Evolutionary conservation across 2,113 vertebrate genomes (phyloP), one percentile per base, ranked within the genome.

Genomic region (Pionites leucogaster): DNA sequence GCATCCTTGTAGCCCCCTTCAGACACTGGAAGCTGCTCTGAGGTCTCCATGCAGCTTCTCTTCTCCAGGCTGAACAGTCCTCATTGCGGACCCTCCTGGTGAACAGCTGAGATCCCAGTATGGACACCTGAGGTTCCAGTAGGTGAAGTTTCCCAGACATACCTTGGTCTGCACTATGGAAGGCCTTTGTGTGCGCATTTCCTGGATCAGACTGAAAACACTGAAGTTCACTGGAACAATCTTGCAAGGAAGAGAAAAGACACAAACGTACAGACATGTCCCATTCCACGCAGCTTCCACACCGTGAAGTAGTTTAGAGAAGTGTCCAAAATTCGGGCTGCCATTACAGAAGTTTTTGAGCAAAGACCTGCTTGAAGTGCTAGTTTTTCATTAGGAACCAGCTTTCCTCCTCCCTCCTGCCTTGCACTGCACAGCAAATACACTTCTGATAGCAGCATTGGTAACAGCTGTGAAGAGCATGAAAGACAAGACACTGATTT

Each of bases 91-190:
- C n/a, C n/a, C n/a, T n/a, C n/a, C n/a, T n/a, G 53, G 46, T 57
- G 29, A 50, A 41, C n/a, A 44, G 70, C 31, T 18, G 81, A 52
- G 47, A 6, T 35, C 33, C 52, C 42, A 7, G 44, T 5, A 6
- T 2, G 62, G 37, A 37, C 37, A 18, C 11, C 3, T 1, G 12
- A 7, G 57, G 6, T 23, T 22, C 1, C 29, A 8, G 57, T 0
- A 11, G 62, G n/a, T 2, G 24, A 6, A 3, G 3, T 10, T 42
- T 49, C 77, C 62, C 7, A 1, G 2, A 11, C 74, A 0, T 84
- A 99, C 99, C 99, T 99, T 99, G 62, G 99, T 99, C 97, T 99
- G 99, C 95, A 99, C 99, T 35, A 99, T 87, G 9, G 99, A 99
- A 19, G 99, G 98, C 25, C 99, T 98, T 57, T 99, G 99, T 4